A percentile compares a stretch with the other conserved stretches of the same genome.
These are phyloP conservation scores for Bemisia tabaci DNA, from an alignment of 1,140 invertebrate species.

Conservation along the genomic window DNA sequence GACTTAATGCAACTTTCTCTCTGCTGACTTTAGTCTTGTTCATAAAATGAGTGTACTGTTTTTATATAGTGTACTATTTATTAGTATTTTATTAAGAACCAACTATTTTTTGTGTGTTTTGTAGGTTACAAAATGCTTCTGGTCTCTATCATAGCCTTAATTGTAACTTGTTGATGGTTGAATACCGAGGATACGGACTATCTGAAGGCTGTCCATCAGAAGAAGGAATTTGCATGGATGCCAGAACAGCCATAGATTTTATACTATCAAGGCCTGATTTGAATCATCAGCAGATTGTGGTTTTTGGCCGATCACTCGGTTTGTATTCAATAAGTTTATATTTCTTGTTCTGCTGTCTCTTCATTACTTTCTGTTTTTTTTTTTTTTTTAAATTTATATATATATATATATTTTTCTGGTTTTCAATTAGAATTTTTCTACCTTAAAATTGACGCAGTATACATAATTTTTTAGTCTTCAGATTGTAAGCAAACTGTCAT, in stretches of 20 bases:
- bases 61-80: too few species aligned
- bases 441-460: too few species aligned
- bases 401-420: background rate
- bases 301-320: constrained; percentile 90
- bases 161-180: constrained; percentile 78
- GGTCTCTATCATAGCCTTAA: constrained; percentile 64
- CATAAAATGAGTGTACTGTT: too few species aligned
- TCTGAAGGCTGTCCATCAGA: constrained; percentile 79
- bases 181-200: constrained; percentile 89
- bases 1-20: too few species aligned
- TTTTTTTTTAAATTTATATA: constrained; percentile 1
- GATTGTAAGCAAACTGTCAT: too few species aligned
- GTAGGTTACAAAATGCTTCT: constrained; percentile 55
- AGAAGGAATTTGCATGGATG: constrained; percentile 75
- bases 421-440: too few species aligned
- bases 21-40: too few species aligned
- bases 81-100: too few species aligned
- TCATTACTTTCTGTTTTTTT: background rate
- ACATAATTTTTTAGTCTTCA: too few species aligned
- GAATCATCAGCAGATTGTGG: constrained; percentile 66
- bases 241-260: constrained; percentile 73
- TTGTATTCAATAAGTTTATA: too few species aligned
- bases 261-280: constrained; percentile 64
- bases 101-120: too few species aligned
- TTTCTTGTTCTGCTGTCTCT: too few species aligned